Conservation (phyloP, 64 coral and sea anemone species). For the Stichodactyla helianthus region DNA sequence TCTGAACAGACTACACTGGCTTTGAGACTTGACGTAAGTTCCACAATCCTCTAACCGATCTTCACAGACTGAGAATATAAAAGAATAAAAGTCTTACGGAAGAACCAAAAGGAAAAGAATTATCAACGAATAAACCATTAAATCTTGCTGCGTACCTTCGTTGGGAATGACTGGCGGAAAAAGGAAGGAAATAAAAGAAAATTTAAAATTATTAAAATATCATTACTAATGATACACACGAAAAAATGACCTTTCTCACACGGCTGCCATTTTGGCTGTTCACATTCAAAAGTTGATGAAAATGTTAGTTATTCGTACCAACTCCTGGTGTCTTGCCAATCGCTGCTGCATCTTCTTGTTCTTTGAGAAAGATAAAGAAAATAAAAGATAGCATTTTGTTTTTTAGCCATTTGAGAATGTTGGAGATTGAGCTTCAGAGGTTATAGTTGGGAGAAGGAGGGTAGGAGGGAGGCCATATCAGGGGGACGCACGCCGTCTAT, state of each 20-base stretch:
- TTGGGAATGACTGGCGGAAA: not conserved
- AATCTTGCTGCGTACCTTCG: not conserved
- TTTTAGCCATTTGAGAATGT: too few species aligned
- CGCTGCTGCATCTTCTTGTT: not conserved
- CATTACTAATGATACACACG: too few species aligned
- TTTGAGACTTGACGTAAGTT: not conserved
- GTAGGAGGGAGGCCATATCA: too few species aligned
- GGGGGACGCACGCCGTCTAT: too few species aligned
- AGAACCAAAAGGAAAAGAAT: not conserved
- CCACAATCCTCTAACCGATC: slow-evolving; percentile 27
- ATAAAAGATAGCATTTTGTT: too few species aligned
- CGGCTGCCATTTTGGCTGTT: too few species aligned
- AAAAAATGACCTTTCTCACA: too few species aligned
- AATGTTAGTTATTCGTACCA: not conserved
- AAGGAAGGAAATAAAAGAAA: not conserved
- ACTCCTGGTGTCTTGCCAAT: not conserved
- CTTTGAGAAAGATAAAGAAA: not conserved
- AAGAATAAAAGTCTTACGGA: not conserved
- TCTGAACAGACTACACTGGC: slow-evolving; percentile 15
- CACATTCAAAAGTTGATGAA: too few species aligned
- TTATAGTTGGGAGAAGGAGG: too few species aligned
- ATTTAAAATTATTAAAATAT: too few species aligned
- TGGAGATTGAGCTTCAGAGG: too few species aligned
- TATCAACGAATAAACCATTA: not conserved
- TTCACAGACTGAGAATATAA: slow-evolving; percentile 3